Base-by-base conservation (phyloP, 2,888 invertebrate species). In the Pollenia labialis region DNA sequence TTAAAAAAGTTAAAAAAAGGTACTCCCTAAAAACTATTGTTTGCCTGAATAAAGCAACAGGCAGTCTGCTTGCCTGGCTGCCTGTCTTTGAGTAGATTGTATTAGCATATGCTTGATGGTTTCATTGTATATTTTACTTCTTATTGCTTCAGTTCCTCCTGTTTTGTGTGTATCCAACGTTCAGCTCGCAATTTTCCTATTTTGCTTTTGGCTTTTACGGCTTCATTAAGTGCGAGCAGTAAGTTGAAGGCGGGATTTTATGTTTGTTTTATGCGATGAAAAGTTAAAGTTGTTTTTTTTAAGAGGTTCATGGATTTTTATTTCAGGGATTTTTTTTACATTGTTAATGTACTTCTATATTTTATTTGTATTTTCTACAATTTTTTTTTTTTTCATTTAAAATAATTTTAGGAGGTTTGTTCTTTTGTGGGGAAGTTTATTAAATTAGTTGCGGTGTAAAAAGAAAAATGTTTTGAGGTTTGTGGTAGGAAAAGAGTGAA, bases 91-190 rank as follows among this genome's bases (percentile, higher is more conserved):
- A 18, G 54, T 56, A 56, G 1, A 82, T 82, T 82, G 32, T 76
- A 82, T 82, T 76, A 76, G 75, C 82, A 82, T 82, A 82, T 54
- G 62, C 46, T 68, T 46, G 50, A 52, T 76, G 69, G 32, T 52
- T 80, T 71, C 50, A 54, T 52, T 44, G 50, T 58, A 48, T 16
- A 44, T 23, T 18, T 60, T 32, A 44, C 12, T 40, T 16, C 14
- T 16, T 14, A 10, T 50, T 40, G 18, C 50, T 18, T 14, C 50
- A 23, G 58, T 14, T 58, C 14, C 14, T 54, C 54, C 9, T 4
- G 16, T 71, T 56, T 14, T 16, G 18, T 46, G 54, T 16, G 12
- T 58, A 32, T 48, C 4, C 8, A 68, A n/a, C 7, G 6, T 44
- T 14, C 4, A 32, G 7, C 62, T 69, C 16, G 16, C 12, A 16